Conservation (phyloP, 2,797 vertebrate genomes). For the Phoxinus dragarum region DNA sequence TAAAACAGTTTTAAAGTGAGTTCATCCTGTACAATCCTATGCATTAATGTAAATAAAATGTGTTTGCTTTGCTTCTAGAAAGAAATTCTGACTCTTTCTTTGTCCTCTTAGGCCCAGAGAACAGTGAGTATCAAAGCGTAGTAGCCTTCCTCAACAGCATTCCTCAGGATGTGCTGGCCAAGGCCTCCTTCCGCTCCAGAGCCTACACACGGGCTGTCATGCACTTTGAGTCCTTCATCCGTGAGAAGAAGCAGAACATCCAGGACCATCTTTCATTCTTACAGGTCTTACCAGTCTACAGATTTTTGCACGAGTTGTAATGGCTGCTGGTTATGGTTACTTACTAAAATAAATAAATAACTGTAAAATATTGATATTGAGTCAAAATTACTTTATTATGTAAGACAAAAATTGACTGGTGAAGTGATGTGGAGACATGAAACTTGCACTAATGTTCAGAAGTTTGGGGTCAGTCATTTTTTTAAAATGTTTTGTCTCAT, state of each 20-base stretch:
- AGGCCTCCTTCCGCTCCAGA: conserved; percentile 93
- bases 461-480: background rate
- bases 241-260: conserved; percentile 94
- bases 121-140: conserved; percentile 89
- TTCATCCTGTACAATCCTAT: background rate
- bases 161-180: conserved; percentile 92
- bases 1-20: background rate
- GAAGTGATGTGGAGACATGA: background rate
- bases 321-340: background rate
- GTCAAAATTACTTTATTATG: background rate
- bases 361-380: background rate
- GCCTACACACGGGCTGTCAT: conserved; percentile 97
- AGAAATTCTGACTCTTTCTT: conserved; percentile 23
- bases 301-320: background rate
- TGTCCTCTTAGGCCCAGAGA: conserved; percentile 69
- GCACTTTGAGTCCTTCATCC: conserved; percentile 96
- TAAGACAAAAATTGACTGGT: too few species aligned
- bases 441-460: background rate
- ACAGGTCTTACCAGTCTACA: conserved; percentile 80
- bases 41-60: too few species aligned
- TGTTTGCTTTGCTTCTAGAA: background rate
- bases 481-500: background rate
- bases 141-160: conserved; percentile 91
- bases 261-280: conserved; percentile 97
- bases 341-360: background rate